Evolutionary conservation across 2,888 invertebrate species (phyloP).

Genomic region (Lasiommata megera): DNA sequence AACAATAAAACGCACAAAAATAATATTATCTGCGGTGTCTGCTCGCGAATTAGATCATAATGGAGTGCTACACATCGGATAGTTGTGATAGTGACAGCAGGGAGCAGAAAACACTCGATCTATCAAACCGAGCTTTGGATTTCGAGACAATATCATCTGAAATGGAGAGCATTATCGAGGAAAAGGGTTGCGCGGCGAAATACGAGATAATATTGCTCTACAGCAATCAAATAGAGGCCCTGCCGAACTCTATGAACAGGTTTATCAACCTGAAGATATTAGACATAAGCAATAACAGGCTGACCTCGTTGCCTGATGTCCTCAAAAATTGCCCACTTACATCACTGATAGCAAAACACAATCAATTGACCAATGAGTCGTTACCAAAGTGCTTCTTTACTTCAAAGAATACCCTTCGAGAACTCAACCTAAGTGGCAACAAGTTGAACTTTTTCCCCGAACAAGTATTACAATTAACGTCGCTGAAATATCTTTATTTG

Average conservation of each 20-base stretch:
- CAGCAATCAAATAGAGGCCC: slow-evolving; percentile 88
- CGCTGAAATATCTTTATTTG: slow-evolving; percentile 92
- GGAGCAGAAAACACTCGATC: slow-evolving; percentile 86
- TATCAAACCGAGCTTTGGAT: slow-evolving; percentile 78
- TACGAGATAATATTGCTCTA: slow-evolving; percentile 91
- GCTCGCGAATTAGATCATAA: slow-evolving; percentile 43
- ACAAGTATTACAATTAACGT: slow-evolving; percentile 89
- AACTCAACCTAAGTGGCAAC: slow-evolving; percentile 98
- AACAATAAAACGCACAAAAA: slow-evolving; percentile 21
- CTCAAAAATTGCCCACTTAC: slow-evolving; percentile 88
- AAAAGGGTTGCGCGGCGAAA: slow-evolving; percentile 79
- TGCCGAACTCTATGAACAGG: slow-evolving; percentile 84
- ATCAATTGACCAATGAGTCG: slow-evolving; percentile 90
- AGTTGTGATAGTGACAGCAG: slow-evolving; percentile 90
- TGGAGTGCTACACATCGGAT: slow-evolving; percentile 92
- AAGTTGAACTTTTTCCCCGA: slow-evolving; percentile 90
- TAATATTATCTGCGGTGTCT: slow-evolving; percentile 19
- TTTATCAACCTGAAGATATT: slow-evolving; percentile 89
- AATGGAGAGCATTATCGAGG: slow-evolving; percentile 82
- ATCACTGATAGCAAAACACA: slow-evolving; percentile 93
- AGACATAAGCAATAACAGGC: slow-evolving; percentile 93
- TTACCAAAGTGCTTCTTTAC: slow-evolving; percentile 91
- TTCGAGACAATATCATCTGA: slow-evolving; percentile 80
- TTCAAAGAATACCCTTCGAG: slow-evolving; percentile 84
- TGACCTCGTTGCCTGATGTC: slow-evolving; percentile 89